These are phyloP conservation scores for Nematopogon swammerdamellus DNA, from an alignment of 2,888 invertebrate species.

Conservation along the genomic window DNA sequence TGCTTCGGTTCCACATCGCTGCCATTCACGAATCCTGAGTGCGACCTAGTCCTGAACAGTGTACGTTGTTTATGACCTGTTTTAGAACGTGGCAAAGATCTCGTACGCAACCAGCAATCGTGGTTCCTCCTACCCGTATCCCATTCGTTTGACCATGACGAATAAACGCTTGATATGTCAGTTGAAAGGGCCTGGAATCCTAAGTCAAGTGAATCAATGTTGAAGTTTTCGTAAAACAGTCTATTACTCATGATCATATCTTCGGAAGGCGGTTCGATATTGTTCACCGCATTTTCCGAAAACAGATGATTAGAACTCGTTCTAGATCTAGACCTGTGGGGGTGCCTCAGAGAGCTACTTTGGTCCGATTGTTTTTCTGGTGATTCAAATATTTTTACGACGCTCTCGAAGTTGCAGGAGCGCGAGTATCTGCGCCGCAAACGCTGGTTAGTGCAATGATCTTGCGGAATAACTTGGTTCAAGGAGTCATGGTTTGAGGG, in stretches of 20 bases:
- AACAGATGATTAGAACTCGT: slow-evolving; percentile 22
- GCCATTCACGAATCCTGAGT: slow-evolving; percentile 38
- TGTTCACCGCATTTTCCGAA: too few relatives aligned
- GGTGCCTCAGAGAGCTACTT: slow-evolving; percentile 9
- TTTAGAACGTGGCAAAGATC: slow-evolving; percentile 26
- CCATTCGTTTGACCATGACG: slow-evolving; percentile 41
- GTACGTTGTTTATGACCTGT: slow-evolving; percentile 4
- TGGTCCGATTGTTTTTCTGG: slow-evolving; percentile 11
- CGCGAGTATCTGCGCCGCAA: slow-evolving; percentile 30
- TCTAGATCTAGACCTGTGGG: slow-evolving; percentile 33
- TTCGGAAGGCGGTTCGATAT: too few relatives aligned
- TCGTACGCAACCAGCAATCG: slow-evolving; percentile 21
- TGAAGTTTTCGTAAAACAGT: too few relatives aligned
- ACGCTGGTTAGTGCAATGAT: slow-evolving; percentile 24
- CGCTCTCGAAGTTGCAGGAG: slow-evolving; percentile 26
- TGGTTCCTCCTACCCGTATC: slow-evolving; percentile 27
- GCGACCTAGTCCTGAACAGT: slow-evolving; percentile 36
- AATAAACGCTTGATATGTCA: slow-evolving; percentile 33
- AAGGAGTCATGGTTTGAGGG: too few relatives aligned
- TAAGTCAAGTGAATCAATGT: too few relatives aligned
- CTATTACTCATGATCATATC: too few relatives aligned
- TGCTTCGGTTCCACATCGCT: slow-evolving; percentile 37
- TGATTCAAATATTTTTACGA: slow-evolving; percentile 26
- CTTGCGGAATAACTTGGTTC: slow-evolving; percentile 9
- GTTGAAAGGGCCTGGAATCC: slow-evolving; percentile 18